These are phyloP conservation scores for Pachyuromys duprasi DNA, from an alignment of 2,797 vertebrate species.

Conservation along the genomic window DNA sequence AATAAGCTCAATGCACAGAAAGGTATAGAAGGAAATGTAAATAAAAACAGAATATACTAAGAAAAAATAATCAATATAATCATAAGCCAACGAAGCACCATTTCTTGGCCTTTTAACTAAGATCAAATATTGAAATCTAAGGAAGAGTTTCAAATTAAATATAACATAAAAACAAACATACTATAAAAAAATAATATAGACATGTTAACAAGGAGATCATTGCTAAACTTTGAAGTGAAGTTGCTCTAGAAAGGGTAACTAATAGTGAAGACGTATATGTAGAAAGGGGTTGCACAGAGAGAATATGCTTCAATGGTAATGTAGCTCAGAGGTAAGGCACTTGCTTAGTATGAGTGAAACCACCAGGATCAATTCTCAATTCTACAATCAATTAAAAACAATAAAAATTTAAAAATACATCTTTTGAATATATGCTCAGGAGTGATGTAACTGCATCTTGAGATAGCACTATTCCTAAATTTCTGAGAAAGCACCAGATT, in stretches of 20 bases:
- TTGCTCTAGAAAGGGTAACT: neutral
- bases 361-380: neutral
- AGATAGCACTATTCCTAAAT: too few species aligned
- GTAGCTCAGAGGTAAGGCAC: neutral
- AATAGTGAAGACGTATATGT: neutral
- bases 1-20: constrained; percentile 1
- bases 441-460: too few species aligned
- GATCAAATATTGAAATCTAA: constrained; percentile 10
- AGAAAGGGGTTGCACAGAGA: neutral
- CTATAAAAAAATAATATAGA: neutral
- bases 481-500: too few species aligned
- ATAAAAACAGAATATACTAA: neutral
- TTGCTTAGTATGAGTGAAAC: neutral
- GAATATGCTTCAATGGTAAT: neutral
- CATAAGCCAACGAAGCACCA: neutral
- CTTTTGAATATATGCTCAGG: too few species aligned
- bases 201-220: constrained; percentile 16
- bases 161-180: neutral
- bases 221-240: neutral
- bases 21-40: constrained; percentile 7
- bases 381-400: neutral
- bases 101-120: neutral
- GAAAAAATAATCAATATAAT: neutral
- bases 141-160: constrained; percentile 40
- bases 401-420: too few species aligned